phyloP scores from a whole-genome alignment of 2,797 vertebrate species.

The Helarctos malayanus region DNA sequence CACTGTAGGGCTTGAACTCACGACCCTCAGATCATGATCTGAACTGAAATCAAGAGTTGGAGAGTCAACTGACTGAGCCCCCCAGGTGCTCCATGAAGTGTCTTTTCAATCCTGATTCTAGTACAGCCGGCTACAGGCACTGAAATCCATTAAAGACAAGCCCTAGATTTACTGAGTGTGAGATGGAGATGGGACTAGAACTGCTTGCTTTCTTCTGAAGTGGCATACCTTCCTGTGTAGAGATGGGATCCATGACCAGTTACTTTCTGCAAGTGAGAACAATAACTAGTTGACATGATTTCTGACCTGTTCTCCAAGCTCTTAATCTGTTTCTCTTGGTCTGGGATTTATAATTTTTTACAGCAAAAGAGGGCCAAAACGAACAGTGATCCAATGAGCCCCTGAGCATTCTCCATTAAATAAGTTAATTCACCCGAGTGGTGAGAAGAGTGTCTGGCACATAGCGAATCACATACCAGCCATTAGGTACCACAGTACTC shows the following conservation, averaged over 20 bases:
- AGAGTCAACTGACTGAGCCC: neutral
- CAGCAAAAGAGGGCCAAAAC: neutral
- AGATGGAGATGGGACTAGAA: neutral
- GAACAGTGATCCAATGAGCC: neutral
- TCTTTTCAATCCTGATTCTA: neutral
- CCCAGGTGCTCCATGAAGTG: neutral
- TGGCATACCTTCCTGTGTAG: neutral
- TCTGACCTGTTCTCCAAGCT: neutral
- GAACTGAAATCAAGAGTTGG: neutral
- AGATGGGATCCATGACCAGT: neutral
- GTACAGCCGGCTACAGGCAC: neutral
- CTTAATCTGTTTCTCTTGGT: neutral
- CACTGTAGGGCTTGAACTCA: neutral
- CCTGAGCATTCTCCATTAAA: neutral
- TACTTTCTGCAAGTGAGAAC: neutral
- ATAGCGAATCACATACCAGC: neutral
- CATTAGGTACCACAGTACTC: neutral
- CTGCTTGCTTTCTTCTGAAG: neutral
- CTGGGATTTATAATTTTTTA: conserved; percentile 14
- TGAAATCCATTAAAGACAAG: neutral
- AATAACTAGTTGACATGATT: neutral
- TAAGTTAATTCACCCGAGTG: neutral
- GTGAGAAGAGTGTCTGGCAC: neutral
- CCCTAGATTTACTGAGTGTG: neutral
- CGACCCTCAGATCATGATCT: neutral